A percentile compares a stretch with the other conserved stretches of the same genome.
phyloP scores from a whole-genome alignment of 2,113 vertebrate genomes.

The Nibea coibor region DNA sequence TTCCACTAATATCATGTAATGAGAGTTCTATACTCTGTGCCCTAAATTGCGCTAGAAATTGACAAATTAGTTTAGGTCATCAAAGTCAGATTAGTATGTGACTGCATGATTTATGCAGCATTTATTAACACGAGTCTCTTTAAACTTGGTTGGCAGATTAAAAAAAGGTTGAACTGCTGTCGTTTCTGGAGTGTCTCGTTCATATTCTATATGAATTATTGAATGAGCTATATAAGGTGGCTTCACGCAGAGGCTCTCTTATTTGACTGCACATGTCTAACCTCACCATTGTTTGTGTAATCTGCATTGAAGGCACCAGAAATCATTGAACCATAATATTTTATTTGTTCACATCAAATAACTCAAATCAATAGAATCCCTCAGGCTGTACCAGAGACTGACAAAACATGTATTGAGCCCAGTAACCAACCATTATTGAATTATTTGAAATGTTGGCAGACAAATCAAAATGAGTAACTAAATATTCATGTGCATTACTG shows the following conservation, averaged over 20 bases:
- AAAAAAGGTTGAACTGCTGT: constrained; percentile 6
- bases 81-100: constrained; percentile 9
- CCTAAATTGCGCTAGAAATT: not conserved
- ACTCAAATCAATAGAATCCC: no score
- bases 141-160: not conserved
- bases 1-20: constrained; percentile 54
- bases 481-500: no score
- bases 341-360: no score
- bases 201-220: not conserved
- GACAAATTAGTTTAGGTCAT: constrained; percentile 45
- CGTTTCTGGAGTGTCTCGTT: not conserved
- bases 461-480: no score
- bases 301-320: not conserved
- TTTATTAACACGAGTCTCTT: constrained; percentile 14
- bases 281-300: not conserved
- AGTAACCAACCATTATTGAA: no score
- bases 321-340: not conserved
- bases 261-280: not conserved
- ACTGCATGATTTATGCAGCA: constrained; percentile 2
- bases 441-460: no score
- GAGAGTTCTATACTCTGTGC: constrained; percentile 30
- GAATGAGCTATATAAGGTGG: not conserved
- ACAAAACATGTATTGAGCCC: no score
- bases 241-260: not conserved
- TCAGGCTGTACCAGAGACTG: no score